phyloP scores from a whole-genome alignment of 2,797 vertebrate genomes.

The Salarias fasciatus region DNA sequence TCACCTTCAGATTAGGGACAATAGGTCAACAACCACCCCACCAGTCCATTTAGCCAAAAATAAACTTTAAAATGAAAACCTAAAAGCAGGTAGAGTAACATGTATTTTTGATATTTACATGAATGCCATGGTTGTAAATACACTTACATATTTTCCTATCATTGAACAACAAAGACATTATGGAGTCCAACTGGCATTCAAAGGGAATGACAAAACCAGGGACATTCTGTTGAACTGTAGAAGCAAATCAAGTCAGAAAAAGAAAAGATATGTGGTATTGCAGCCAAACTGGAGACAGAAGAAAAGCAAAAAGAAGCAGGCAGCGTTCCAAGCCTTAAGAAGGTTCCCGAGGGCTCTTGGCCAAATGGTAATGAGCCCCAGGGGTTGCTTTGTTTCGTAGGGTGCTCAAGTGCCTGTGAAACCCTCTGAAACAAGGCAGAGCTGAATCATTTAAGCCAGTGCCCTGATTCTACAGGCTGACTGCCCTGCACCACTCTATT shows the following conservation, averaged over 20 bases:
- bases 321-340: slow-evolving; percentile 79
- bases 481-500: slow-evolving; percentile 51
- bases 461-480: slow-evolving; percentile 65
- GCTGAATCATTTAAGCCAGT: slow-evolving; percentile 80
- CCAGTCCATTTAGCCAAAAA: slow-evolving; percentile 15
- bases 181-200: slow-evolving; percentile 38
- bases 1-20: slow-evolving; percentile 67
- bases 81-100: slow-evolving; percentile 9
- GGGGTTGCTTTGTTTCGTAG: slow-evolving; percentile 81
- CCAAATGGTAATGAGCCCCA: slow-evolving; percentile 84
- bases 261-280: slow-evolving; percentile 62
- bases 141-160: slow-evolving; percentile 30
- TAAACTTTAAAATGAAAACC: slow-evolving; percentile 5
- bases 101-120: slow-evolving; percentile 11
- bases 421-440: slow-evolving; percentile 79
- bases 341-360: slow-evolving; percentile 77
- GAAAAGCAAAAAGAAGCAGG: slow-evolving; percentile 72
- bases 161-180: slow-evolving; percentile 38
- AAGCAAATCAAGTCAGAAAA: slow-evolving; percentile 69
- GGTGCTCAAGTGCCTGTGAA: slow-evolving; percentile 82
- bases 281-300: slow-evolving; percentile 74
- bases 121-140: slow-evolving; percentile 13
- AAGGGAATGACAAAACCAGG: slow-evolving; percentile 59
- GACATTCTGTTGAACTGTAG: slow-evolving; percentile 57
- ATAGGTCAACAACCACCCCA: slow-evolving; percentile 55